These are phyloP conservation scores for Tachina fera DNA, from an alignment of 2,888 invertebrate genomes.

Conservation along the genomic window DNA sequence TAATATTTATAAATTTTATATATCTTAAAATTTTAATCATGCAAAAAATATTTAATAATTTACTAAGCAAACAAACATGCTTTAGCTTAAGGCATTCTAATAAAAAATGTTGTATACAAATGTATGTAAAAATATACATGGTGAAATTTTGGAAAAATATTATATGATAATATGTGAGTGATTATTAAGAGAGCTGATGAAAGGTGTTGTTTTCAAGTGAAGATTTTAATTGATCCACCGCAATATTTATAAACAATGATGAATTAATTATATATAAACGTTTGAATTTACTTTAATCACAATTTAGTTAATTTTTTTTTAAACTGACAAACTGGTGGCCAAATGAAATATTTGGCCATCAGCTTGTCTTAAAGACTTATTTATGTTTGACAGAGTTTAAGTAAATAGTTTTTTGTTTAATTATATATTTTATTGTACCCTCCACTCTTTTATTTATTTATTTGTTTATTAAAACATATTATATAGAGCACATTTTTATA, in stretches of 20 bases:
- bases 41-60: too few species aligned
- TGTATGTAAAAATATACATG: too few species aligned
- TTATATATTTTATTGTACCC: neutral
- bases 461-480: too few species aligned
- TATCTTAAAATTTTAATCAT: too few species aligned
- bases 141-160: too few species aligned
- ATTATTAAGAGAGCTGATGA: neutral
- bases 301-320: neutral
- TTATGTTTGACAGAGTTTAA: neutral
- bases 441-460: slow-evolving; percentile 23
- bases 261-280: slow-evolving; percentile 39
- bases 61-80: too few species aligned
- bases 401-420: neutral
- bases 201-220: slow-evolving; percentile 70
- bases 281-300: neutral
- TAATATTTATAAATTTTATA: too few species aligned
- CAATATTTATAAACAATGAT: slow-evolving; percentile 66
- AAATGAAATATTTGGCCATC: slow-evolving; percentile 2
- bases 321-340: slow-evolving; percentile 1
- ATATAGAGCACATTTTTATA: too few species aligned
- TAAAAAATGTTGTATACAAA: too few species aligned
- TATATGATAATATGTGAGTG: too few species aligned
- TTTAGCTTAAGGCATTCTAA: too few species aligned
- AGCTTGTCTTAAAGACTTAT: neutral
- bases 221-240: slow-evolving; percentile 64